Evolutionary conservation across 2,797 vertebrate genomes (phyloP).

Genomic region (Periophthalmus magnuspinnatus): DNA sequence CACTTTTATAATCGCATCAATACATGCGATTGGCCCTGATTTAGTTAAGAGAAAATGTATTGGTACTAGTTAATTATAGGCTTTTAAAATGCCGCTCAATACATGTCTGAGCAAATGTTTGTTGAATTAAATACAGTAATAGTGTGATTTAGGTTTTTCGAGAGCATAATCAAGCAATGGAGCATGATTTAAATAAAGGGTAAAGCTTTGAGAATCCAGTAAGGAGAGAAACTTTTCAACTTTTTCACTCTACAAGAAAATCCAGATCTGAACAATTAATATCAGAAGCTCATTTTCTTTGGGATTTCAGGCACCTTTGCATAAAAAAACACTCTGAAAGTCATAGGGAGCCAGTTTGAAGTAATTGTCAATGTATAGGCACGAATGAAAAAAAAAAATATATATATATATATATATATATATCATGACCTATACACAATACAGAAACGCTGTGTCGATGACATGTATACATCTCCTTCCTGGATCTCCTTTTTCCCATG

Average conservation of each 20-base stretch:
- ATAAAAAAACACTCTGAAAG: background rate
- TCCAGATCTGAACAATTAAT: background rate
- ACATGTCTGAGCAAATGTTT: background rate
- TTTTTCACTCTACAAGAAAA: background rate
- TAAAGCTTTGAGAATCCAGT: background rate
- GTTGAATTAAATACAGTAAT: background rate
- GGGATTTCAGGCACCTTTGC: background rate
- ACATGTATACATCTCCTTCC: background rate
- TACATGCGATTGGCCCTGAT: background rate
- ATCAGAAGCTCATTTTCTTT: background rate
- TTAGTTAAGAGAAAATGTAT: background rate
- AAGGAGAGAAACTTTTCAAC: background rate
- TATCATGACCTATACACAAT: background rate
- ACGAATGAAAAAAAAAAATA: background rate
- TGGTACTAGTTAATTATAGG: background rate
- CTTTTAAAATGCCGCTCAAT: background rate
- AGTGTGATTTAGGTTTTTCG: background rate
- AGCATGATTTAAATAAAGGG: background rate
- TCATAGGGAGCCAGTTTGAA: background rate
- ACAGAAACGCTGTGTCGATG: background rate
- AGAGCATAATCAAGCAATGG: background rate
- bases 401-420: too few relatives aligned
- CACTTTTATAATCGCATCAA: background rate
- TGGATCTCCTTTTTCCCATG: constrained; percentile 13
- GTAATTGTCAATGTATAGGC: background rate